phyloP scores from a whole-genome alignment of 2,797 vertebrate species.

The Sebastes taczanowskii region DNA sequence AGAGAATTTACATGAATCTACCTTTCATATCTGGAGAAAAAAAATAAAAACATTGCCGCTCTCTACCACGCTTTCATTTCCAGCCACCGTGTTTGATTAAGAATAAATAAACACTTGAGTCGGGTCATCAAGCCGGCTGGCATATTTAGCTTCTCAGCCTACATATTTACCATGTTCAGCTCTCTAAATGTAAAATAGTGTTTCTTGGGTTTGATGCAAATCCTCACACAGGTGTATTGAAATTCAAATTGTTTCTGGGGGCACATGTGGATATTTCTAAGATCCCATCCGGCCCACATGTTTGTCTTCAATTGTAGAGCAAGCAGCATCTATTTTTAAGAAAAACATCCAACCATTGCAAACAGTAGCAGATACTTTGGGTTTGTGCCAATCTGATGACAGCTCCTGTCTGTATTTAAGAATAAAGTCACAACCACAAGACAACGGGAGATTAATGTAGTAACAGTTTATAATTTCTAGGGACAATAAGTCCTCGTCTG shows the following conservation, averaged over 20 bases:
- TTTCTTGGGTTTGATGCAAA: background rate
- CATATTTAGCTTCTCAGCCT: slow-evolving; percentile 2
- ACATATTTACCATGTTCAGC: background rate
- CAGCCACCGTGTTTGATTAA: slow-evolving; percentile 1
- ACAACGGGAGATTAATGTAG: slow-evolving; percentile 15
- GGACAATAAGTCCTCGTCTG: background rate
- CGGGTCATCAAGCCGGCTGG: background rate
- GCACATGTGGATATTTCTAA: slow-evolving; percentile 9
- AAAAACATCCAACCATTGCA: background rate
- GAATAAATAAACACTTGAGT: slow-evolving; percentile 9
- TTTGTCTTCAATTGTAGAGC: background rate
- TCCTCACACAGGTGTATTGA: slow-evolving; percentile 23
- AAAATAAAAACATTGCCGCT: background rate
- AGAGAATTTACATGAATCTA: background rate
- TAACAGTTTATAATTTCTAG: background rate
- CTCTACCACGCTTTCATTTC: background rate
- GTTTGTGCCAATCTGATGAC: slow-evolving; percentile 8
- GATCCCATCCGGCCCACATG: background rate
- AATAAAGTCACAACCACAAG: background rate
- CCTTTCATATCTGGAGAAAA: background rate
- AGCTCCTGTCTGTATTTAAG: background rate
- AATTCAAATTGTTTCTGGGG: slow-evolving; percentile 26
- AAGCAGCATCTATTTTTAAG: background rate
- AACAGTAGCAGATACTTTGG: background rate
- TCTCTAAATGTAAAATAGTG: slow-evolving; percentile 11